Evolutionary conservation across 2,113 vertebrate species (phyloP).

Genomic region (Megaleporinus macrocephalus): DNA sequence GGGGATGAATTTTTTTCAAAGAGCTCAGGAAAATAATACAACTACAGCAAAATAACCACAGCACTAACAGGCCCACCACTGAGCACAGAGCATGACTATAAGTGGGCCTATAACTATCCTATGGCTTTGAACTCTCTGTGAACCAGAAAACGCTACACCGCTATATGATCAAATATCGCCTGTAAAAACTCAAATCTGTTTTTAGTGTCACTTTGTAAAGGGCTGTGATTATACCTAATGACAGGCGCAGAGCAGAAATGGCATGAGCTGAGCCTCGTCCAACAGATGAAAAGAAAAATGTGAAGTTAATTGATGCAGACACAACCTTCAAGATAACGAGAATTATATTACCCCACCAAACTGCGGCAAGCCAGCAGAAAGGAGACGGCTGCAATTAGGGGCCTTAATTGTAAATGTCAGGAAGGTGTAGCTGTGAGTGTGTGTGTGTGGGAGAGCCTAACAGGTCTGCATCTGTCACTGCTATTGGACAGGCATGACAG

Average conservation of each 20-base stretch:
- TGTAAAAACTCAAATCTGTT: conserved; percentile 22
- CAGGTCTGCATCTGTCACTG: conserved; percentile 28
- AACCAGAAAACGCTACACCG: neutral
- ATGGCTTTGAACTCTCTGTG: neutral
- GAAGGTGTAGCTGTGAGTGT: conserved; percentile 35
- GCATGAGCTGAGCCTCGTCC: conserved; percentile 34
- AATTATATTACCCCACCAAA: conserved; percentile 54
- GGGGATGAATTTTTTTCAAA: neutral
- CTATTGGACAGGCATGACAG: conserved; percentile 22
- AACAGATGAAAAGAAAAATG: conserved; percentile 46
- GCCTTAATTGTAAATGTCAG: conserved; percentile 53
- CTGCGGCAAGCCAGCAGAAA: conserved; percentile 48
- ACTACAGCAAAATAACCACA: no score
- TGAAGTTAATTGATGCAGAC: conserved; percentile 56
- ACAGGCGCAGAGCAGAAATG: conserved; percentile 46
- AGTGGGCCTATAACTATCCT: neutral
- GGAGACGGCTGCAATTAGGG: conserved; percentile 52
- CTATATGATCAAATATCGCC: conserved; percentile 1
- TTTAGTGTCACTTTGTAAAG: conserved; percentile 22
- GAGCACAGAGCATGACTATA: neutral
- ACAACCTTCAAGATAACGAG: conserved; percentile 55
- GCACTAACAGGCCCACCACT: neutral
- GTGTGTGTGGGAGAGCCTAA: conserved; percentile 35
- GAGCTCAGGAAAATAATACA: neutral
- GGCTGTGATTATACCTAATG: conserved; percentile 34